Conservation (phyloP, 1,140 invertebrate genomes). For the Grapholita molesta region DNA sequence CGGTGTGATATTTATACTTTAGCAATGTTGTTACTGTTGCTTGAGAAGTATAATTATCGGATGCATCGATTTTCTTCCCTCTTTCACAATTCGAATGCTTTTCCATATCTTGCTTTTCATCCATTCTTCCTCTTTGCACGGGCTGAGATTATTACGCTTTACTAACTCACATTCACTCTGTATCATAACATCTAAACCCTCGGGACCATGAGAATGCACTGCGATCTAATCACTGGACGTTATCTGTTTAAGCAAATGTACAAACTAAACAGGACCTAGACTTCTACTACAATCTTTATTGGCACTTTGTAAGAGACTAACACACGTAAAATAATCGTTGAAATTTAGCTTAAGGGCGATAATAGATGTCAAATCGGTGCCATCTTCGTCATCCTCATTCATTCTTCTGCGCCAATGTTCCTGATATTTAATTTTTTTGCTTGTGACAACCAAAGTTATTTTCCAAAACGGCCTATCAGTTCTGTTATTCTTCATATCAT, state of each 20-base stretch:
- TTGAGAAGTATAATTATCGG: slow-evolving; percentile 58
- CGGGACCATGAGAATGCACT: slow-evolving; percentile 56
- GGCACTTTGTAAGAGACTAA: slow-evolving; percentile 46
- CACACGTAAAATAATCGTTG: slow-evolving; percentile 30
- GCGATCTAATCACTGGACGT: slow-evolving; percentile 50
- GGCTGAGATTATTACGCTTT: slow-evolving; percentile 73
- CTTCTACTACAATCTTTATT: slow-evolving; percentile 29
- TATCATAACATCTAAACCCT: slow-evolving; percentile 62
- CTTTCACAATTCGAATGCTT: slow-evolving; percentile 74
- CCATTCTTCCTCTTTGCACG: slow-evolving; percentile 72
- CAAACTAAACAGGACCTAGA: slow-evolving; percentile 32
- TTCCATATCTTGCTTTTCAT: slow-evolving; percentile 73
- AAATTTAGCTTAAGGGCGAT: slow-evolving; percentile 38
- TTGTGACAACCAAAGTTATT: slow-evolving; percentile 63
- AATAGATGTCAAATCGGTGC: slow-evolving; percentile 33
- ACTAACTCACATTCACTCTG: slow-evolving; percentile 67
- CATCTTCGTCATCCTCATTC: slow-evolving; percentile 53
- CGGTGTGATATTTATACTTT: slow-evolving; percentile 54
- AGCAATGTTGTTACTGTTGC: slow-evolving; percentile 15
- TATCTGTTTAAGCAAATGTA: slow-evolving; percentile 45
- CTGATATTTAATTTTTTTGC: slow-evolving; percentile 63
- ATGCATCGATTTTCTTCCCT: slow-evolving; percentile 54
- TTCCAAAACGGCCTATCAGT: slow-evolving; percentile 78
- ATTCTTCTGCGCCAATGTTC: slow-evolving; percentile 56
- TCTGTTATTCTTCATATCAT: slow-evolving; percentile 54